These are phyloP conservation scores for Oncorhynchus mykiss DNA, from an alignment of 2,113 vertebrate species.

Conservation along the genomic window DNA sequence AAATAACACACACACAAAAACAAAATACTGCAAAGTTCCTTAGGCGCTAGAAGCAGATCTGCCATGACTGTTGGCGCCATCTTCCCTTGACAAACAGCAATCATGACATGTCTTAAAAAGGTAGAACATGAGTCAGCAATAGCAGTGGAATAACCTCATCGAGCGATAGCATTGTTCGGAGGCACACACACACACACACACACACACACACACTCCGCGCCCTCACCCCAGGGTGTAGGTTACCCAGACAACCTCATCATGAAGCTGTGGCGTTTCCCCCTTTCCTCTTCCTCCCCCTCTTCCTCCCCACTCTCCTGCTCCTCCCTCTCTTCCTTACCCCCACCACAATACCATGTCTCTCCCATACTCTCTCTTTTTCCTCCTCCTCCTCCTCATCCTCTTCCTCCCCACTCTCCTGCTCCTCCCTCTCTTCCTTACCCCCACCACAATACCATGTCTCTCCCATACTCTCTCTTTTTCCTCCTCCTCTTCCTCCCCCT, in stretches of 20 bases:
- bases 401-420: no score
- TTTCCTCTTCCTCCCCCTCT: no score
- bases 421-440: neutral
- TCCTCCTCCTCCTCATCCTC: neutral
- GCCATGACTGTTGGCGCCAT: no score
- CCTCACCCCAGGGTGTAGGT: neutral
- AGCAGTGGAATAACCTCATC: neutral
- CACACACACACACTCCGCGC: neutral
- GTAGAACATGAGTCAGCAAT: neutral
- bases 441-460: no score
- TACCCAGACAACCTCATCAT: slow-evolving; percentile 8
- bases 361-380: neutral
- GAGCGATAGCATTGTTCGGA: neutral
- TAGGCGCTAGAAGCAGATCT: no score
- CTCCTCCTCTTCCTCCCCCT: neutral
- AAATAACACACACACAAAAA: no score
- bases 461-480: neutral
- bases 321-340: neutral
- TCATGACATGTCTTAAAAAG: neutral
- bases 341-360: no score
- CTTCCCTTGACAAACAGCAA: no score
- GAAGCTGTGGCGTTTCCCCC: neutral
- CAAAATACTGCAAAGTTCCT: no score
- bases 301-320: no score
- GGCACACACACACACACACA: neutral